Percentiles rank a stretch among this genome's conserved stretches.
Evolutionary conservation across 2,113 vertebrate species (phyloP).

Genomic region (Nothobranchius furzeri): DNA sequence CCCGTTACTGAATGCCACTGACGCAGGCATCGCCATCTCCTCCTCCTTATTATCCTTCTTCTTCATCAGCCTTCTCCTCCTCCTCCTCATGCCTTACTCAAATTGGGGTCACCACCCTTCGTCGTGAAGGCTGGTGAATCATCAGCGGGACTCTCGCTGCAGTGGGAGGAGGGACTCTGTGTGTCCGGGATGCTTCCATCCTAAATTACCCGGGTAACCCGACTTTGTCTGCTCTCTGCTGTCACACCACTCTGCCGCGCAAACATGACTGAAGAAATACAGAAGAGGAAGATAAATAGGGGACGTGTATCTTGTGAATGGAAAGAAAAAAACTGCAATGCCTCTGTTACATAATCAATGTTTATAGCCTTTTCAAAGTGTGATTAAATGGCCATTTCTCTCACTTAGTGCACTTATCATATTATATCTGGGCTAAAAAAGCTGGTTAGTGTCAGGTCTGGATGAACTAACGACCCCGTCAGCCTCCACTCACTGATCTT

Average conservation of each 20-base stretch:
- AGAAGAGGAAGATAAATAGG: conserved; percentile 54
- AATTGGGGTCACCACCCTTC: conserved; percentile 79
- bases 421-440: not conserved
- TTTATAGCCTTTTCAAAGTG: conserved; percentile 17
- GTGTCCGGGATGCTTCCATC: conserved; percentile 68
- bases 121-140: conserved; percentile 75
- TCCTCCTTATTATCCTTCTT: conserved; percentile 68
- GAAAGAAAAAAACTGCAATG: conserved; percentile 14
- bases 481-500: not conserved
- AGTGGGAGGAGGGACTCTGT: conserved; percentile 43
- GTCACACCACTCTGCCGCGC: conserved; percentile 66
- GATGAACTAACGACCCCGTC: not conserved
- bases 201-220: conserved; percentile 77
- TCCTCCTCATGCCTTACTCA: conserved; percentile 69
- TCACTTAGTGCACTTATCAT: conserved; percentile 17
- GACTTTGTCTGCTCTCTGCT: conserved; percentile 79
- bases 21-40: conserved; percentile 67
- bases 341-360: conserved; percentile 16
- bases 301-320: conserved; percentile 5
- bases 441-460: not conserved
- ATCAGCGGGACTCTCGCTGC: conserved; percentile 56
- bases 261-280: conserved; percentile 50
- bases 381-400: conserved; percentile 40
- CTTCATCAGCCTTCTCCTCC: conserved; percentile 63
- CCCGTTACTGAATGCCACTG: conserved; percentile 75